These are phyloP conservation scores for Endomychus coccineus DNA, from an alignment of 2,888 invertebrate species.

Conservation along the genomic window DNA sequence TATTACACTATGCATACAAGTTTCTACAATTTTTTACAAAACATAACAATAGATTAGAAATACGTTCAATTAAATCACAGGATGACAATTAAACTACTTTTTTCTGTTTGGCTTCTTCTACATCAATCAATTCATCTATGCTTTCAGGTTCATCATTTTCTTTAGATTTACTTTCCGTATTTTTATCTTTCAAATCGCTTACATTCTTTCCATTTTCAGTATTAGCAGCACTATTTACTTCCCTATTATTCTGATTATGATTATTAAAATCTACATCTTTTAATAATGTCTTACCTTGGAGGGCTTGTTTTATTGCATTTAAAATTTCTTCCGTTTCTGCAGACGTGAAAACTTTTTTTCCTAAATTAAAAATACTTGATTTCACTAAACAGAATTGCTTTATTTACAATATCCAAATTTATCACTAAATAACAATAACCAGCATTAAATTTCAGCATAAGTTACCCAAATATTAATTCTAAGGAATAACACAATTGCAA, in stretches of 20 bases:
- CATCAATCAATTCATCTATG: slow-evolving; percentile 32
- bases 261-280: slow-evolving; percentile 17
- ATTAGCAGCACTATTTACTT: too few relatives aligned
- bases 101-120: slow-evolving; percentile 34
- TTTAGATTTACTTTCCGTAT: slow-evolving; percentile 16
- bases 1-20: too few relatives aligned
- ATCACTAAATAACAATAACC: too few relatives aligned
- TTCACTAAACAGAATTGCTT: slow-evolving; percentile 10
- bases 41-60: too few relatives aligned
- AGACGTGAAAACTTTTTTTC: slow-evolving; percentile 55
- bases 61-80: too few relatives aligned
- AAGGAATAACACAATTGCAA: too few relatives aligned
- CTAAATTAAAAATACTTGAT: slow-evolving; percentile 40
- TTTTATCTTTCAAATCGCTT: slow-evolving; percentile 6
- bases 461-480: too few relatives aligned
- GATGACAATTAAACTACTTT: slow-evolving; percentile 28
- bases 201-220: too few relatives aligned
- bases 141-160: slow-evolving; percentile 29
- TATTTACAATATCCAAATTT: slow-evolving; percentile 6
- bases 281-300: slow-evolving; percentile 43
- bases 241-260: slow-evolving; percentile 24
- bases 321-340: slow-evolving; percentile 52
- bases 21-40: too few relatives aligned
- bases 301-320: slow-evolving; percentile 54
- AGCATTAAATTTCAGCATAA: too few relatives aligned